Base-by-base conservation (phyloP, 53 echinoderm and acorn worm genomes). In the Astropecten irregularis region DNA sequence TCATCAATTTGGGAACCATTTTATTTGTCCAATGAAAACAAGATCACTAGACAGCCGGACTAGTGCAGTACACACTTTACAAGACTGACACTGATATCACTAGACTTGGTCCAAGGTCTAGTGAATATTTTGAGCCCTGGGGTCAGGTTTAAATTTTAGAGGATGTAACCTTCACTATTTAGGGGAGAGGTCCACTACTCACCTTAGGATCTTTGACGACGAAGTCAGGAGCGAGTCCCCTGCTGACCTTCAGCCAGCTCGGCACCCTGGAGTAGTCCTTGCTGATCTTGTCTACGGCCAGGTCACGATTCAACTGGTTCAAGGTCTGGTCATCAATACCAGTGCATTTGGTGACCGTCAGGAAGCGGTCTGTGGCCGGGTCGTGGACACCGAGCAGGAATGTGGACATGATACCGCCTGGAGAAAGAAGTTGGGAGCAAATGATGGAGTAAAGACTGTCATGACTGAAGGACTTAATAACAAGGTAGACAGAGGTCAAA, bases 391-490 rank as follows among this genome's bases (percentile, higher is more conserved):
- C 94, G 77, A 99, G 71, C 56, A 99, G 81, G 77, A 95, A 99
- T n/a, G 92, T 86, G 13, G 99, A 95, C 99, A 99, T 99, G 59
- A 99, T 99, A 13, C 99, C 99, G 44, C 99, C 99, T 99, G 57
- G 35, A 31, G 21, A 68, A 11, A n/a, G n/a, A n/a, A n/a, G n/a
- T n/a, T n/a, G n/a, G n/a, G n/a, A n/a, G 39, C 22, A 44, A 37
- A 29, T 15, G 36, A 60, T 60, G 3, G 14, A 22, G 40, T 20
- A 27, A 56, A 23, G 26, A 30, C 4, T 10, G 20, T 23, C 19
- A 34, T 10, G 20, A 66, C 14, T n/a, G n/a, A n/a, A n/a, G n/a
- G n/a, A n/a, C n/a, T n/a, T n/a, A n/a, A n/a, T n/a, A n/a, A n/a
- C n/a, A n/a, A n/a, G n/a, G n/a, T n/a, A n/a, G n/a, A n/a, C n/a